Percentiles rank a stretch among this genome's conserved stretches.
phyloP scores from a whole-genome alignment of 2,888 invertebrate genomes.

The Troides helena region DNA sequence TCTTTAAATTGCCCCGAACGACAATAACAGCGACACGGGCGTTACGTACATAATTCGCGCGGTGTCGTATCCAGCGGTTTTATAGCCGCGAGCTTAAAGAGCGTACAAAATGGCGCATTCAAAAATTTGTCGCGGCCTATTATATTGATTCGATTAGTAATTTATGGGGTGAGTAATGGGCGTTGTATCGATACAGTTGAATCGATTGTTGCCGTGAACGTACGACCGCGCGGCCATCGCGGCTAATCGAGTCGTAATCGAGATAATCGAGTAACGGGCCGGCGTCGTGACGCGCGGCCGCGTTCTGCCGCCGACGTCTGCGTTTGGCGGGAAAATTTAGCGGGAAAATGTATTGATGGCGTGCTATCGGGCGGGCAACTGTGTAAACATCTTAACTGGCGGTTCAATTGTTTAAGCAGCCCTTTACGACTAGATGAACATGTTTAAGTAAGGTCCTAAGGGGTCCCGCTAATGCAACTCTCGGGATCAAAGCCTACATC shows the following conservation, averaged over 20 bases:
- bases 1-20: background rate
- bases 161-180: constrained; percentile 75
- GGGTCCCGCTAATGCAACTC: too few species aligned
- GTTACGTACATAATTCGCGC: background rate
- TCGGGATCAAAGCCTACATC: too few species aligned
- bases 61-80: constrained; percentile 44
- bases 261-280: constrained; percentile 59
- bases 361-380: too few species aligned
- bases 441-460: too few species aligned
- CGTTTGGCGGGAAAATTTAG: constrained; percentile 9
- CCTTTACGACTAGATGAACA: too few species aligned
- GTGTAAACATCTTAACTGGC: too few species aligned
- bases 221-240: constrained; percentile 51
- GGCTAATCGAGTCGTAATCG: constrained; percentile 46
- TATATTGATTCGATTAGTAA: constrained; percentile 74
- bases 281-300: constrained; percentile 14
- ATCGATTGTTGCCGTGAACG: constrained; percentile 59
- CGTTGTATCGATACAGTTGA: constrained; percentile 59
- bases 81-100: constrained; percentile 45
- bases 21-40: constrained; percentile 5
- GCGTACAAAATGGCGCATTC: constrained; percentile 65
- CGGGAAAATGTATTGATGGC: too few species aligned
- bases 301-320: background rate
- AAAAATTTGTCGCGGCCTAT: constrained; percentile 72
- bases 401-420: too few species aligned